These are phyloP conservation scores for Pseudotriccus pelzelni DNA, from an alignment of 2,797 vertebrate genomes.

Conservation along the genomic window DNA sequence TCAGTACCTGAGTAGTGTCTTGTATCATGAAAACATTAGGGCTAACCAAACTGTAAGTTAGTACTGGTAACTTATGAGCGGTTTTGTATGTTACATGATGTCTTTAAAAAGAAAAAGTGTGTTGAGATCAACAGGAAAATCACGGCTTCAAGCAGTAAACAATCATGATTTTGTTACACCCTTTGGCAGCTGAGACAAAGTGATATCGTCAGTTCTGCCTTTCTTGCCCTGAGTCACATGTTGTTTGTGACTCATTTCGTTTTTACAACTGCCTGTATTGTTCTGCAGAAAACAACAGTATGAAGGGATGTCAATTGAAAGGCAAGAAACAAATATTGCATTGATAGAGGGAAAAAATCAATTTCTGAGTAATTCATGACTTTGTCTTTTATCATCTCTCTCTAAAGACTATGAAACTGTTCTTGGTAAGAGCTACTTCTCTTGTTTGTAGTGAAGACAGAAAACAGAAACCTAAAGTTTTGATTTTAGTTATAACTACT, in stretches of 20 bases:
- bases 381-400: not conserved
- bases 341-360: conserved; percentile 14
- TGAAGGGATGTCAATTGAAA: not conserved
- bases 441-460: not conserved
- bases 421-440: not conserved
- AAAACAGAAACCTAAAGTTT: not conserved
- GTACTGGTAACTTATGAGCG: not conserved
- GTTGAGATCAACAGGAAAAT: not conserved
- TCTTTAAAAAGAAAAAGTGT: not conserved
- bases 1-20: not conserved
- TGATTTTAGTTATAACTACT: not conserved
- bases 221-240: conserved; percentile 24
- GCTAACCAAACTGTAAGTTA: not conserved
- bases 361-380: not conserved
- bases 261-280: conserved; percentile 50
- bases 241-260: conserved; percentile 41
- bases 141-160: not conserved
- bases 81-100: not conserved
- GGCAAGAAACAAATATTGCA: conserved; percentile 18
- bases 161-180: conserved; percentile 1
- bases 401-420: not conserved
- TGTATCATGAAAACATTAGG: not conserved
- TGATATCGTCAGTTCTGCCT: conserved; percentile 26
- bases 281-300: not conserved
- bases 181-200: conserved; percentile 28